Base-by-base conservation (phyloP, 2,888 invertebrate genomes). In the Dryobota labecula region DNA sequence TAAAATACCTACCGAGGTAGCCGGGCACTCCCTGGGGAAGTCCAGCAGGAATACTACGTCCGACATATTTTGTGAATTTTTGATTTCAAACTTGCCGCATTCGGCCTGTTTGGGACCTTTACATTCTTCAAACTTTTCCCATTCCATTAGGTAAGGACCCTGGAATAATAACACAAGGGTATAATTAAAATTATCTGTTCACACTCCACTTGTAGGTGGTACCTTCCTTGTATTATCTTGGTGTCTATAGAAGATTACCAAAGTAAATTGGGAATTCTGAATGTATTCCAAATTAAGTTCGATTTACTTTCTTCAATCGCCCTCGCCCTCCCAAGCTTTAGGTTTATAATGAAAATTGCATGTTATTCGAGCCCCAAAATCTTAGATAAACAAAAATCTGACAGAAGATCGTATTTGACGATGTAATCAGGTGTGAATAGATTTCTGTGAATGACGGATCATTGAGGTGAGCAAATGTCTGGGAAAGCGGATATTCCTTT, bases 71-170 rank as follows among this genome's bases (percentile, higher is more conserved):
- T 88, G 80, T 53, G 83, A 81, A 73, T 90, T 91, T 71, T 86
- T 85, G 38, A 95, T 84, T 70, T 80, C 80, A 58, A 92, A 84
- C 36, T 84, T 78, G 41, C 92, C 93, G 70, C 94, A 95, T 33
- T 92, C 91, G 1, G 66, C 82, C 71, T 87, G 88, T 85, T 94
- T 95, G 7, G 95, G 94, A 2, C 94, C 94, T 84, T 92, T 94
- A 82, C 95, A 95, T 65, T 84, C 85, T 78, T 90, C 90, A 75
- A 90, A 92, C 75, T 84, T 86, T 41, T 86, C 73, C 91, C 90
- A 94, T 27, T 77, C 78, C 8, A 89, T 65, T 64, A 78, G 74
- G 78, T 95, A 95, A 8, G 93, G 92, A 45, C 95, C 94, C 95
- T 95, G 78, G n/a, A 87, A 87, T 78, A 53, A 84, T 41, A 70